A percentile compares a stretch with the other conserved stretches of the same genome.
Evolutionary conservation across 1,140 invertebrate genomes (phyloP).

Genomic region (Pygmarrhopalites habei): DNA sequence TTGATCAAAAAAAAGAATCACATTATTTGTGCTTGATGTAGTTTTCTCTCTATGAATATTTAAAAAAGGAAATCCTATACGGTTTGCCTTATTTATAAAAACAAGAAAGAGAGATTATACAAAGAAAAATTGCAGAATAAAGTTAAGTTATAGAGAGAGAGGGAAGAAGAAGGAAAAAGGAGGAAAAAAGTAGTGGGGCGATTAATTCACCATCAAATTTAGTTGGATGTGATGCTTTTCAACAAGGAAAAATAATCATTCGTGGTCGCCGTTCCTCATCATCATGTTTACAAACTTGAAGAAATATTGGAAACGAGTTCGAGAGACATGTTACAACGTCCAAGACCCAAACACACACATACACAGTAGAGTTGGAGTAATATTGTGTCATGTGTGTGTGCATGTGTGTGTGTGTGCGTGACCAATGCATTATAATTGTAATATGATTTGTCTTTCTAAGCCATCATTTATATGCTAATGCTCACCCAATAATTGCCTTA

Average conservation of each 20-base stretch:
- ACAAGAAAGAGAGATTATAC: no score
- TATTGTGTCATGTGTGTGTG: conserved; percentile 8
- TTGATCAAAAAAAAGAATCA: not conserved
- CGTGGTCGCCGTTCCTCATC: no score
- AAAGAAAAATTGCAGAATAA: no score
- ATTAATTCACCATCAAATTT: conserved; percentile 8
- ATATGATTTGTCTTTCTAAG: conserved; percentile 9
- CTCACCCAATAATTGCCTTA: not conserved
- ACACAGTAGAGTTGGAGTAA: no score
- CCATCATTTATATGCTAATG: conserved; percentile 5
- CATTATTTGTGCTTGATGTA: not conserved
- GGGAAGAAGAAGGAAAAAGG: no score
- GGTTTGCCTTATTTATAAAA: no score
- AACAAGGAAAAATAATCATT: conserved; percentile 10
- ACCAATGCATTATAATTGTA: conserved; percentile 8
- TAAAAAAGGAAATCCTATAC: no score
- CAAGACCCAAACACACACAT: no score
- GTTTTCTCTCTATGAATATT: not conserved
- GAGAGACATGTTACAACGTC: not conserved
- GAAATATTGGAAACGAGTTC: not conserved
- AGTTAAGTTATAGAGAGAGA: no score
- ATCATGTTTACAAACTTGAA: conserved; percentile 5
- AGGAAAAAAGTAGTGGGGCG: not conserved
- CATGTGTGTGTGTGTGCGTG: conserved; percentile 4
- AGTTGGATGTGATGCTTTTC: not conserved